Base-by-base conservation (phyloP, 2,888 invertebrate species). In the Eristalinus aeneus region DNA sequence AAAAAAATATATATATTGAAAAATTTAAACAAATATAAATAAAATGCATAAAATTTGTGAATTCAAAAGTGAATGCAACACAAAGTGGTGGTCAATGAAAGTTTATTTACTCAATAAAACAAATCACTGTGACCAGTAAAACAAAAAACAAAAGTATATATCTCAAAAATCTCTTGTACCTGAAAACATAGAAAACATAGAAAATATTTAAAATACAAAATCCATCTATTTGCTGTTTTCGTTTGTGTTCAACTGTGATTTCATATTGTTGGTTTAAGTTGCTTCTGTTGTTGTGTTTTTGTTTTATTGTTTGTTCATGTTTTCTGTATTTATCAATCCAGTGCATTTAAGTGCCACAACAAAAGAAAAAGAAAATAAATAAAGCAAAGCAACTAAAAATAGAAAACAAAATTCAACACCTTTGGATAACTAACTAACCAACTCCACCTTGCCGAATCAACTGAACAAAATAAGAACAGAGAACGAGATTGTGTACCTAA, bases 11-110 rank as follows among this genome's bases (percentile, higher is more conserved):
- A 65, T 39, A 84, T 69, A 72, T 73, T 69, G 74, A 88, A 84
- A 23, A 79, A 61, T 5, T 53, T 4, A 88, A 89, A n/a, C n/a
- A 89, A 88, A 65, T 90, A 90, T n/a, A 90, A 89, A 89, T 88
- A 65, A 90, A 90, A 91, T 74, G 71, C 63, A 78, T 61, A 82
- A 75, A 61, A 77, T 46, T 87, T 87, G 79, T 84, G 75, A 85
- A 72, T 76, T 73, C 60, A 61, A 20, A 72, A 78, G 56, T 74
- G 80, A 88, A 87, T 75, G 88, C 27, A 76, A 79, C 46, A 84
- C 73, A 74, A 87, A 88, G 79, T 74, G 77, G 69, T 53, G 73
- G 67, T 77, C 64, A 73, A 87, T 82, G 60, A 56, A 85, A 72
- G 32, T 39, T 34, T 46, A 71, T 72, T 75, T 76, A 67, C 71